Evolutionary conservation across 2,888 invertebrate species (phyloP), one percentile per base, ranked within the genome.

Genomic region (Lasioglossum zephyrum): DNA sequence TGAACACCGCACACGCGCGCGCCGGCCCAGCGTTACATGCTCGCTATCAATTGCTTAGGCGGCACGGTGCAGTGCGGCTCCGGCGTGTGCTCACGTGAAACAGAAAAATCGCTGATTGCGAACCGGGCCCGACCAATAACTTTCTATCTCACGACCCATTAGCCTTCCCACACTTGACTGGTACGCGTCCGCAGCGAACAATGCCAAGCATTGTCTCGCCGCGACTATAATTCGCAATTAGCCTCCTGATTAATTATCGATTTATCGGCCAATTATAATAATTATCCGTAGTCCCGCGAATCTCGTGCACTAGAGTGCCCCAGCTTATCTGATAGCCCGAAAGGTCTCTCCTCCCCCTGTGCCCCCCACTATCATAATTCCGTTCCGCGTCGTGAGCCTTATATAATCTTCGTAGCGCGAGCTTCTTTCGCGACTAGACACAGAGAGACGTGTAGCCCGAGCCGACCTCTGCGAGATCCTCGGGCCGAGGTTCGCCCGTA

Each of bases 241-340:
- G 92, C 90, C 92, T 91, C 84, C 93, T 93, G 93, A 94, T 94
- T 94, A 94, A 94, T 94, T 93, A 93, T 93, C 94, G 93, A 94
- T 94, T 93, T 93, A 94, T 93, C 93, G 92, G 85, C 92, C 93
- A 94, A 94, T 94, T 94, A 94, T 94, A 91, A 92, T 93, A 93
- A 93, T 93, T 93, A 93, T 91, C 81, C 13, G 66, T 49, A 44
- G 73, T 44, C 72, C 77, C 76, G 85, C 81, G 76, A 81, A 88
- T 90, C 82, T 81, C 85, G 87, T 84, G 74, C 88, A 90, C 82
- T 57, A 77, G 84, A 82, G 81, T 84, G 88, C 31, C 70, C 53
- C 44, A 60, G 41, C 81, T 87, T 84, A 88, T 89, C 87, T 84
- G 90, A 89, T 84, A 84, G 86, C 74, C 84, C 86, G 81, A 88